phyloP scores from a whole-genome alignment of 2,113 vertebrate species.

The Uria aalge region DNA sequence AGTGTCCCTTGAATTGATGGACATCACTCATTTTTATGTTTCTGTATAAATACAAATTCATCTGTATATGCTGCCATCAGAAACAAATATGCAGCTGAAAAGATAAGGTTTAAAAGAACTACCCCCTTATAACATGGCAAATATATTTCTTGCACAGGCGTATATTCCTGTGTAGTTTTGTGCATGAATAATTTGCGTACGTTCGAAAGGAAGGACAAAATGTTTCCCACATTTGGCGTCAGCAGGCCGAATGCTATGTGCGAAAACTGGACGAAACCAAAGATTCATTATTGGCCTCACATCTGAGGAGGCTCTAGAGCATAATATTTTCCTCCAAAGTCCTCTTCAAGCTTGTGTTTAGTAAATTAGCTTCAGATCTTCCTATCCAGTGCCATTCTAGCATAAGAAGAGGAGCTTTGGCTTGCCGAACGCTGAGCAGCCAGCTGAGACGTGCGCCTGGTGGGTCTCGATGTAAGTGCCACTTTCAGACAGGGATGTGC shows the following conservation, averaged over 20 bases:
- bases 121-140: neutral
- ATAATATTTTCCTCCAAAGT: neutral
- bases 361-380: conserved; percentile 20
- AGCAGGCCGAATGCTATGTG: neutral
- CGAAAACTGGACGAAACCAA: conserved; percentile 21
- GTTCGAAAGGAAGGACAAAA: neutral
- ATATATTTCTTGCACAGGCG: neutral
- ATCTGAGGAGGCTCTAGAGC: conserved; percentile 14
- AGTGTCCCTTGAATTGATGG: neutral
- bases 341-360: neutral
- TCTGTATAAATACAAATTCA: neutral
- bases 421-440: neutral
- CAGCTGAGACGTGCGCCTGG: fast-evolving
- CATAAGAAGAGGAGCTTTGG: neutral
- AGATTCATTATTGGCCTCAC: neutral
- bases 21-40: neutral
- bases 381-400: neutral
- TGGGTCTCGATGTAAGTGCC: fast-evolving
- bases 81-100: neutral
- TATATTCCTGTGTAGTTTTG: neutral
- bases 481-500: fast-evolving
- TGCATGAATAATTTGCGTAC: neutral
- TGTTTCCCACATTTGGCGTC: conserved; percentile 18
- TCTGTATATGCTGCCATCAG: neutral
- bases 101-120: neutral